Evolutionary conservation across 2,113 vertebrate genomes (phyloP), one percentile per base, ranked within the genome.

Genomic region (Ploceus nigricollis): DNA sequence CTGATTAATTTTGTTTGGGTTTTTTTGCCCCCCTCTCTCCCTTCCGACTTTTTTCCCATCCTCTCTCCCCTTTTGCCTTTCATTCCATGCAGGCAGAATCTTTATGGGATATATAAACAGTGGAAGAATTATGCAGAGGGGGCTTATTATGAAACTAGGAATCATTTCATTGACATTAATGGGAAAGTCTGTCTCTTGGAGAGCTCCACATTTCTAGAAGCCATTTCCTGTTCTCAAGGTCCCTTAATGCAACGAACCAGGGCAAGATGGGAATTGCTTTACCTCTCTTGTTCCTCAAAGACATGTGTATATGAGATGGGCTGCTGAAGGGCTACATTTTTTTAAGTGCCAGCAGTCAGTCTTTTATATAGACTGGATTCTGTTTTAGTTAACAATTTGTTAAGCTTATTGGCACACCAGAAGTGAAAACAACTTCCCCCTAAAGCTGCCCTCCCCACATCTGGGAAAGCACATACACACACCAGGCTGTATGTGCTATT

Each of bases 81-180:
- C 8, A 1, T 82, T 89, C 76, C 40, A n/a, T 28, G 50, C 61
- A 76, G 70, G 53, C n/a, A 9, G 76, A 91, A 92, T 91, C 88
- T 95, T 96, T 94, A 94, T 81, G 44, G 76, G 87, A 57, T 35
- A n/a, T 76, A 93, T 90, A 93, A 97, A 97, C 80, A 92, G 66
- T 89, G 71, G 91, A 96, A 95, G 90, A 97, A 94, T 82, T 93
- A 96, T 95, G 91, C 72, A 81, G 68, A 94, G 35, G 70, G 81
- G 71, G 51, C 95, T 97, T 97, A 94, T 93, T 90, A 95, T 81
- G 92, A 87, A 95, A 73, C 76, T 70, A 94, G 89, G 91, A 97
- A 97, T 94, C 85, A 96, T 93, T 97, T 93, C 94, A 86, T 58
- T 95, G 85, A 96, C 97, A 97, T 96, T 98, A 98, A 98, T 94